Conservation (phyloP, 2,888 invertebrate genomes). For the Opisthograptis luteolata region DNA sequence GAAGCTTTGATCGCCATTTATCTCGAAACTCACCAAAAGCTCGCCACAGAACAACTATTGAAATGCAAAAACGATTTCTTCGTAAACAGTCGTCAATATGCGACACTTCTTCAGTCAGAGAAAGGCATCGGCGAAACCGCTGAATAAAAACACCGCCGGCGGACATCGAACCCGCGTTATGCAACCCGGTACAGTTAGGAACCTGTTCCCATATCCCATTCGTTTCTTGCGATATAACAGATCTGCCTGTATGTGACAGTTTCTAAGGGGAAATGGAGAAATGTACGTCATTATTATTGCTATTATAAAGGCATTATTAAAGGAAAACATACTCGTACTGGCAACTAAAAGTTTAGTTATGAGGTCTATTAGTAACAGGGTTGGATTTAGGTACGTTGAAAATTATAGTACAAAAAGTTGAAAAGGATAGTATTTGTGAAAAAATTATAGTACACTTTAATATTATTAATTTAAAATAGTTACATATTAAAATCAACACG, state of each 20-base stretch:
- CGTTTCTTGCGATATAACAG: slow-evolving; percentile 2
- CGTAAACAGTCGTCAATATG: slow-evolving; percentile 1
- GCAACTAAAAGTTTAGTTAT: too few relatives aligned
- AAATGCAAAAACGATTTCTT: not conserved
- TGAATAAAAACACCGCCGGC: slow-evolving; percentile 33
- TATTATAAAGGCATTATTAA: too few relatives aligned
- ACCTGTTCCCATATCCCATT: slow-evolving; percentile 31
- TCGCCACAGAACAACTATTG: not conserved
- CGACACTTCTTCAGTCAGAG: slow-evolving; percentile 18
- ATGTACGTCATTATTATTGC: too few relatives aligned
- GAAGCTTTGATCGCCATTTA: too few relatives aligned
- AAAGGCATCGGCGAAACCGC: slow-evolving; percentile 8
- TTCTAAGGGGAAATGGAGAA: not conserved
- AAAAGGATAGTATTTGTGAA: too few relatives aligned
- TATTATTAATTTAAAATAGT: too few relatives aligned
- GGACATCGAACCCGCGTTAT: slow-evolving; percentile 59
- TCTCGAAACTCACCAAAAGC: not conserved
- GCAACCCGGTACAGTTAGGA: slow-evolving; percentile 36
- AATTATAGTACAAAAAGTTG: too few relatives aligned
- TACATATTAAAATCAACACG: too few relatives aligned
- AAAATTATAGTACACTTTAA: too few relatives aligned
- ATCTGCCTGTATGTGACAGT: not conserved
- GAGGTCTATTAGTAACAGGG: too few relatives aligned
- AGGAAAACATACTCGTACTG: too few relatives aligned
- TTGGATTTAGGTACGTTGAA: too few relatives aligned